phyloP scores from a whole-genome alignment of 2,113 vertebrate genomes.

The Malurus cyaneus region DNA sequence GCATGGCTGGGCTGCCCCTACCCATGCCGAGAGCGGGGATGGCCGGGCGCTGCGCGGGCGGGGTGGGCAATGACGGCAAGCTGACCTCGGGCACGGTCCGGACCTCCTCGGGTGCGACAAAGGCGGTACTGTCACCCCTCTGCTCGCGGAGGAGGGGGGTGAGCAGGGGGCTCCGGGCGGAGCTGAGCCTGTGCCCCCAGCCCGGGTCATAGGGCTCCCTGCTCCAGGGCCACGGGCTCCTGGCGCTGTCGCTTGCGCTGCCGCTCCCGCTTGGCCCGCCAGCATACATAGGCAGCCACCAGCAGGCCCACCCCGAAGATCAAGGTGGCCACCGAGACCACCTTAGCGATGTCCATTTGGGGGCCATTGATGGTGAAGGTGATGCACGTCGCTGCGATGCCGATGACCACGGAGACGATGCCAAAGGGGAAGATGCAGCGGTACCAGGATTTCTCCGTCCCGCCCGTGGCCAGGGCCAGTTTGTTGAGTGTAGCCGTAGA shows the following conservation, averaged over 20 bases:
- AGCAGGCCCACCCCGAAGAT: conserved; percentile 80
- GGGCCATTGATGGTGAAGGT: conserved; percentile 88
- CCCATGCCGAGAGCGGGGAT: accelerated
- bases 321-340: conserved; percentile 83
- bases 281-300: conserved; percentile 82
- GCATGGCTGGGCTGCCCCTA: not conserved
- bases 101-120: not conserved
- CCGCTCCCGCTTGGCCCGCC: conserved; percentile 81
- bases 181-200: not conserved
- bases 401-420: conserved; percentile 87
- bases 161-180: not conserved
- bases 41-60: not conserved
- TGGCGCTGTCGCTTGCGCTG: conserved; percentile 77
- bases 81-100: not conserved
- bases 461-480: conserved; percentile 86
- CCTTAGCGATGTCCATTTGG: conserved; percentile 84
- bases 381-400: conserved; percentile 84
- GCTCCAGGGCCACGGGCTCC: conserved; percentile 77
- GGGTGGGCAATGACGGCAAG: not conserved
- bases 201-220: conserved; percentile 80
- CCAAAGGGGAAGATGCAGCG: conserved; percentile 91
- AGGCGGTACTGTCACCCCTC: not conserved
- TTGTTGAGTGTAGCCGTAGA: conserved; percentile 81
- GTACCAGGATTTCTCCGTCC: conserved; percentile 91
- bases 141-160: not conserved